Percentiles rank a stretch among this genome's conserved stretches.
Conservation (phyloP, 2,888 invertebrate genomes). For the Leucophenga maculata region DNA sequence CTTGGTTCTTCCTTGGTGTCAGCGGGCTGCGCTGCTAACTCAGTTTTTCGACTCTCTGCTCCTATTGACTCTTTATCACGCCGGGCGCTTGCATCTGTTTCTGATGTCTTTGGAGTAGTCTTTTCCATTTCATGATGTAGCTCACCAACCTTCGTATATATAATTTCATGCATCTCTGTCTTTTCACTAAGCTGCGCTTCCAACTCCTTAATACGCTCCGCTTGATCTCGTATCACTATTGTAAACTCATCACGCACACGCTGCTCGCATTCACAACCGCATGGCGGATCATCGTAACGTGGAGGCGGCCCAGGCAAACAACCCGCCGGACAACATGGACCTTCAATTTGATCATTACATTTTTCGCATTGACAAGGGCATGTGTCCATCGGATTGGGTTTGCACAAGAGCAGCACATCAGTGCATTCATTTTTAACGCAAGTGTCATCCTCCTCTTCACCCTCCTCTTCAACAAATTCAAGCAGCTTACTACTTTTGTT, state of each 20-base stretch:
- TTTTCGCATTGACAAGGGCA: slow-evolving; percentile 41
- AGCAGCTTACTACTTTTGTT: neutral
- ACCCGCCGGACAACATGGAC: slow-evolving; percentile 27
- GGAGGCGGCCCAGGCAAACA: slow-evolving; percentile 9
- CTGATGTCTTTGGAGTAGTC: neutral
- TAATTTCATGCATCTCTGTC: slow-evolving; percentile 33
- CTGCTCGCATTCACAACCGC: slow-evolving; percentile 34
- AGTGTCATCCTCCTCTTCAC: slow-evolving; percentile 5
- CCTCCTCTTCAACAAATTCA: neutral
- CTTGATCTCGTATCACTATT: slow-evolving; percentile 42
- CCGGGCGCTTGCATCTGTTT: slow-evolving; percentile 1
- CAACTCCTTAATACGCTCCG: slow-evolving; percentile 43
- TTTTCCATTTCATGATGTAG: slow-evolving; percentile 41
- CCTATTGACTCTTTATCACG: too few species aligned
- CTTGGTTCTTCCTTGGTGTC: too few species aligned
- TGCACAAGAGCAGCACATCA: slow-evolving; percentile 45
- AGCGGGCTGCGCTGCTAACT: too few species aligned
- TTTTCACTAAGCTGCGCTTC: slow-evolving; percentile 45
- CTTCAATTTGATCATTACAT: slow-evolving; percentile 29
- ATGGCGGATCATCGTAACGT: slow-evolving; percentile 21
- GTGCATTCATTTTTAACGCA: slow-evolving; percentile 37
- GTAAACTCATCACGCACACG: slow-evolving; percentile 36
- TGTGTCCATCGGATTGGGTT: slow-evolving; percentile 23
- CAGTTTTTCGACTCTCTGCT: too few species aligned
- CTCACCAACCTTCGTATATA: slow-evolving; percentile 49